Conservation (phyloP, 2,113 vertebrate species). For the Hylia prasina region DNA sequence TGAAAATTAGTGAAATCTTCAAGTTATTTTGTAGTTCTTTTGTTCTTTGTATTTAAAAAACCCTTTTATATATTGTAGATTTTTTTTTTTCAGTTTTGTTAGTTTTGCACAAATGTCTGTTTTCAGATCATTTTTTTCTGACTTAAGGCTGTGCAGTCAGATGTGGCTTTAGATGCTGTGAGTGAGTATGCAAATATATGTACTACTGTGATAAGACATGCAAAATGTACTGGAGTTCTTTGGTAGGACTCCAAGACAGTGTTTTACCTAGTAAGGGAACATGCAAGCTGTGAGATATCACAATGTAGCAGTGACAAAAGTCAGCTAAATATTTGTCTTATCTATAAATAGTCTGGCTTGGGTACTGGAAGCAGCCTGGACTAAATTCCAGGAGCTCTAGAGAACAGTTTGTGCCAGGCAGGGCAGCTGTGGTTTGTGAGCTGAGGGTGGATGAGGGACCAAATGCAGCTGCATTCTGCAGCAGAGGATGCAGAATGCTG, state of each 20-base stretch:
- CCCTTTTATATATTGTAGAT: not conserved
- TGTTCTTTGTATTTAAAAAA: not conserved
- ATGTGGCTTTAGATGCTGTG: not conserved
- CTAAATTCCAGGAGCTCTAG: not conserved
- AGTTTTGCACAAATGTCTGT: not conserved
- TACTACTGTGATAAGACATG: not conserved
- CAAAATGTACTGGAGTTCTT: not conserved
- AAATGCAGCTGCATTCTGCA: not conserved
- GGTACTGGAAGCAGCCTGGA: not conserved
- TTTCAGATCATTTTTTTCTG: not conserved
- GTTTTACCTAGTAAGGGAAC: not conserved
- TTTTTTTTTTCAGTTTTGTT: not conserved
- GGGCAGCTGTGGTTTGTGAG: rapidly evolving
- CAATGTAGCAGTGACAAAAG: not conserved
- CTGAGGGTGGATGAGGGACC: not conserved
- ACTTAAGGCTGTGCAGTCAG: not conserved
- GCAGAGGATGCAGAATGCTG: not conserved
- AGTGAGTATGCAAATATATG: not conserved
- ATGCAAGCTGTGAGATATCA: rapidly evolving
- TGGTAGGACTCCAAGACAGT: not conserved
- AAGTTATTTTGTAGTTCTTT: not conserved
- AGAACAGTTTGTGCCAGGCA: not conserved
- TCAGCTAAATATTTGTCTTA: not conserved
- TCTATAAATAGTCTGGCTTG: not conserved
- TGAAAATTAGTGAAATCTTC: not conserved